Conservation (phyloP, 2,797 vertebrate genomes). For the Falco rusticolus region DNA sequence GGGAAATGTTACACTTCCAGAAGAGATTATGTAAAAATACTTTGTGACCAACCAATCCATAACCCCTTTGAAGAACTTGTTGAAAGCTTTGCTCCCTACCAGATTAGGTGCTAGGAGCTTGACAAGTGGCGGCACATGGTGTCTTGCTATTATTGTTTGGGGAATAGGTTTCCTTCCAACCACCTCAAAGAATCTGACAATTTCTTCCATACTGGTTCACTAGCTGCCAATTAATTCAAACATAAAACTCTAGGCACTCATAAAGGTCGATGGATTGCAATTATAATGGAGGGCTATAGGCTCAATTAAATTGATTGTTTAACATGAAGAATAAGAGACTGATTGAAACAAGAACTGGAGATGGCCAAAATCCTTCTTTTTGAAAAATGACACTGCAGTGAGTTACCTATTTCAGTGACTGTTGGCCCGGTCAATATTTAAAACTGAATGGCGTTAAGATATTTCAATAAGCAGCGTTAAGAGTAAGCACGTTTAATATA, state of each 20-base stretch:
- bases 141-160: background rate
- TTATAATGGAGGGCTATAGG: background rate
- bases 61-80: conserved; percentile 6
- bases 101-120: background rate
- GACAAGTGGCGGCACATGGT: background rate
- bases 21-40: background rate
- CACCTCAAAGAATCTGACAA: background rate
- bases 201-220: background rate
- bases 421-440: background rate
- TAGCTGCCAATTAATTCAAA: background rate
- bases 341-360: background rate
- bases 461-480: background rate
- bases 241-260: background rate
- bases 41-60: background rate
- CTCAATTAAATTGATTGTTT: background rate
- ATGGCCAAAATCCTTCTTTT: background rate
- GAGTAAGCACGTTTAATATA: background rate
- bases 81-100: conserved; percentile 20
- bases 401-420: background rate
- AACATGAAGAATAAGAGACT: background rate
- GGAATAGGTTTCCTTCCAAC: conserved; percentile 3
- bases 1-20: background rate
- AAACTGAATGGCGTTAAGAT: background rate
- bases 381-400: background rate
- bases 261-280: background rate